Conservation (phyloP, 2,797 vertebrate species). For the Notolabrus celidotus region DNA sequence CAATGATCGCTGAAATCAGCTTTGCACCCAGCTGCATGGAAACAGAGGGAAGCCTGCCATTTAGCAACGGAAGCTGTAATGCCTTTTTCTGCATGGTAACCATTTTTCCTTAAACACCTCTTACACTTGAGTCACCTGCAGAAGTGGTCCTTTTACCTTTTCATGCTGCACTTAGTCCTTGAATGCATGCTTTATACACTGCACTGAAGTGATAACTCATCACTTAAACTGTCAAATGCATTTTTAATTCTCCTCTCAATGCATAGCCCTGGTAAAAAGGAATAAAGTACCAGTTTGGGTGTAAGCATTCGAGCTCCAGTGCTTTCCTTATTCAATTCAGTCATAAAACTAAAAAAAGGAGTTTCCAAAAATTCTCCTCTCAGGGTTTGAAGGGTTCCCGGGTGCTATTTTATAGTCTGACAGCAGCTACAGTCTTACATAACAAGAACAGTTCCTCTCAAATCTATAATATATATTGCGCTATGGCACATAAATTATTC, state of each 20-base stretch:
- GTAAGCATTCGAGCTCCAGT: constrained; percentile 16
- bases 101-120: not conserved
- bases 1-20: constrained; percentile 49
- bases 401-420: constrained; percentile 63
- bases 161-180: constrained; percentile 6
- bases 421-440: constrained; percentile 59
- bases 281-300: constrained; percentile 12
- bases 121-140: not conserved
- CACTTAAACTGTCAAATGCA: constrained; percentile 16
- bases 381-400: constrained; percentile 38
- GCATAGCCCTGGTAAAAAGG: constrained; percentile 18
- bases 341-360: constrained; percentile 12
- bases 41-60: not conserved
- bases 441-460: constrained; percentile 52
- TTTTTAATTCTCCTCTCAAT: constrained; percentile 14
- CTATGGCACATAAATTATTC: constrained; percentile 64
- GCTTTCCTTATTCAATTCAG: constrained; percentile 36
- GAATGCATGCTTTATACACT: not conserved
- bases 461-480: constrained; percentile 2
- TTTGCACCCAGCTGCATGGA: constrained; percentile 17
- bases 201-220: constrained; percentile 1
- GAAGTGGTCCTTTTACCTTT: not conserved
- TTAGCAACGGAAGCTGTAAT: not conserved
- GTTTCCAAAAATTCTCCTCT: constrained; percentile 52
- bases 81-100: not conserved